phyloP scores from a whole-genome alignment of 35 echinoderm and acorn worm species.

The Amphiura filiformis region DNA sequence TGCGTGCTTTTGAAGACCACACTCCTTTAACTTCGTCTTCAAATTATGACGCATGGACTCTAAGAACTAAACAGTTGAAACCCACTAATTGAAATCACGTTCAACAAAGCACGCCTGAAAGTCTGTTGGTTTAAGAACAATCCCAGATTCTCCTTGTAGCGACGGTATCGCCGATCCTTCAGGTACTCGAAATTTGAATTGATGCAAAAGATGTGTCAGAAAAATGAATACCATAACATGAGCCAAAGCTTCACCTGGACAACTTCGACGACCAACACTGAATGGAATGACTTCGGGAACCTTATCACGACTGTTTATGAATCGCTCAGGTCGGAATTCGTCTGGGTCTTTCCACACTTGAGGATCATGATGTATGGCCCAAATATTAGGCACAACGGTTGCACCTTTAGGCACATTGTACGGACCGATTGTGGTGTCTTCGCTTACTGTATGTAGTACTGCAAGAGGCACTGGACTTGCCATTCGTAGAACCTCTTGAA shows the following conservation, averaged over 20 bases:
- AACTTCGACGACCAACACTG: slow-evolving; percentile 35
- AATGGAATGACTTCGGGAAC: neutral
- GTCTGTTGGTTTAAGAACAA: neutral
- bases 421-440: slow-evolving; percentile 26
- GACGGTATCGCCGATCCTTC: neutral
- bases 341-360: slow-evolving; percentile 39
- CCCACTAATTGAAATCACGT: neutral
- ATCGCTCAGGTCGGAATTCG: slow-evolving; percentile 46
- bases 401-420: slow-evolving; percentile 22
- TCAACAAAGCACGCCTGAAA: slow-evolving; percentile 8
- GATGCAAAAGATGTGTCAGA: slow-evolving; percentile 49
- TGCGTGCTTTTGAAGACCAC: too few species aligned
- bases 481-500: slow-evolving; percentile 41
- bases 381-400: slow-evolving; percentile 7
- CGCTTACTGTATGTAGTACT: slow-evolving; percentile 36
- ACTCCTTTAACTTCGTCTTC: too few species aligned
- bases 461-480: slow-evolving; percentile 22
- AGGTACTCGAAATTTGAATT: slow-evolving; percentile 45
- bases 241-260: slow-evolving; percentile 48
- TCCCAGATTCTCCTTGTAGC: slow-evolving; percentile 18
- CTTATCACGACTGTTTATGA: slow-evolving; percentile 8
- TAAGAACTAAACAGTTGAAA: neutral
- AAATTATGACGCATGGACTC: too few species aligned
- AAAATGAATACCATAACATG: slow-evolving; percentile 51
- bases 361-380: slow-evolving; percentile 27